Evolutionary conservation across 2,888 invertebrate genomes (phyloP).

Genomic region (Caenorhabditis angaria): DNA sequence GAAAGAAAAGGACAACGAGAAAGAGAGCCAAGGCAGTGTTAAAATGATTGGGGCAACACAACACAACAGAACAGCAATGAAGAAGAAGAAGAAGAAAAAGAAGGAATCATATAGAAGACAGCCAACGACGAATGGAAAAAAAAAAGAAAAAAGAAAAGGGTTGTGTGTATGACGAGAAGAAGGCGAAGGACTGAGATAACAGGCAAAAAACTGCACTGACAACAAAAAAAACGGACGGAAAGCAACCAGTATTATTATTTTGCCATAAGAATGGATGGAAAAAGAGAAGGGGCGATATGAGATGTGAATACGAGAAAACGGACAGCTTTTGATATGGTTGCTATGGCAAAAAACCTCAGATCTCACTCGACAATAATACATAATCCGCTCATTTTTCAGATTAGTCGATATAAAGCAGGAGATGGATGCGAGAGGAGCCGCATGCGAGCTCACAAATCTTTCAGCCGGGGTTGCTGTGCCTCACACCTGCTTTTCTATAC

Average conservation of each 20-base stretch:
- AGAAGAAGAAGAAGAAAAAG: too few relatives aligned
- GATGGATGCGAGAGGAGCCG: not conserved
- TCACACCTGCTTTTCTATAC: not conserved
- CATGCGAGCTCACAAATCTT: too few relatives aligned
- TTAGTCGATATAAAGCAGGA: not conserved
- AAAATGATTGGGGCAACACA: too few relatives aligned
- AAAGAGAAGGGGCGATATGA: not conserved
- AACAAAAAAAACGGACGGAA: slow-evolving; percentile 5
- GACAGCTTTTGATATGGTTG: not conserved
- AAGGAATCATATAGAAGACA: not conserved
- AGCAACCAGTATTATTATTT: slow-evolving; percentile 7
- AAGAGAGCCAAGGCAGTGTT: too few relatives aligned
- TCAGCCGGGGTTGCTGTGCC: too few relatives aligned
- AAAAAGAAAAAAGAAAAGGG: slow-evolving; percentile 17
- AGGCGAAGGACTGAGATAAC: not conserved
- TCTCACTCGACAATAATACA: not conserved
- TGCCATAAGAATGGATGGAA: slow-evolving; percentile 5
- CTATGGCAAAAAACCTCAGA: not conserved
- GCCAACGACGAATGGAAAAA: not conserved
- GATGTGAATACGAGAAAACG: not conserved
- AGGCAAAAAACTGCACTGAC: slow-evolving; percentile 4
- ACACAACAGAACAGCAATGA: too few relatives aligned
- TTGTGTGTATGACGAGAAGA: not conserved
- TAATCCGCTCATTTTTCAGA: not conserved
- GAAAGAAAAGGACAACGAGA: not conserved